Evolutionary conservation across 2,888 invertebrate genomes (phyloP), one percentile per base, ranked within the genome.

Genomic region (Urechis unicinctus): DNA sequence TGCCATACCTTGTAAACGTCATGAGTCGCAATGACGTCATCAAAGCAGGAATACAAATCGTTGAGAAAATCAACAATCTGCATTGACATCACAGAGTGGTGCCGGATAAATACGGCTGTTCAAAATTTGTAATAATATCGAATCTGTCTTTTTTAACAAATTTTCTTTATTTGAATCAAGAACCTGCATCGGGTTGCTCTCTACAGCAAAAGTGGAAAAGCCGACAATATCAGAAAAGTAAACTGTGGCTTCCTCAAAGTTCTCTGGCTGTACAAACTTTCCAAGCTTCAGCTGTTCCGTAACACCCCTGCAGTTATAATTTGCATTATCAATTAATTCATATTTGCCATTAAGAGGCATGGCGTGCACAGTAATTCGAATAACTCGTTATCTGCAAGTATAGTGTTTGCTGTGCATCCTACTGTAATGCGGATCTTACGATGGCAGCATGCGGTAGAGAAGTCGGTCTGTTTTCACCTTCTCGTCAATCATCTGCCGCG

Each of bases 391-490:
- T n/a, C n/a, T n/a, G n/a, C n/a, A n/a, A n/a, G n/a, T n/a, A n/a
- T n/a, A n/a, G n/a, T n/a, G n/a, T n/a, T n/a, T n/a, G n/a, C n/a
- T n/a, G n/a, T n/a, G n/a, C n/a, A n/a, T n/a, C n/a, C n/a, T n/a
- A n/a, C n/a, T n/a, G n/a, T n/a, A n/a, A n/a, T n/a, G n/a, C n/a
- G n/a, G 17, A n/a, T 59, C 57, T 26, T 60, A 74, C 75, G 69
- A 67, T 4, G 75, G 75, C 28, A 75, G 58, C 70, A 75, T 71
- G 42, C 70, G 64, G 57, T 69, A 75, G 2, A 74, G 64, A 2
- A 75, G 64, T 28, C 61, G 60, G 53, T 75, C 75, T 1, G 73
- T 75, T 54, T 72, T 74, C 62, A 68, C 69, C 59, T 75, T 74
- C 60, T 75, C 74, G 44, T 66, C 68, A 1, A 68, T 68, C 42